Conservation (phyloP, 2,888 invertebrate species). For the Drosophila dives region DNA sequence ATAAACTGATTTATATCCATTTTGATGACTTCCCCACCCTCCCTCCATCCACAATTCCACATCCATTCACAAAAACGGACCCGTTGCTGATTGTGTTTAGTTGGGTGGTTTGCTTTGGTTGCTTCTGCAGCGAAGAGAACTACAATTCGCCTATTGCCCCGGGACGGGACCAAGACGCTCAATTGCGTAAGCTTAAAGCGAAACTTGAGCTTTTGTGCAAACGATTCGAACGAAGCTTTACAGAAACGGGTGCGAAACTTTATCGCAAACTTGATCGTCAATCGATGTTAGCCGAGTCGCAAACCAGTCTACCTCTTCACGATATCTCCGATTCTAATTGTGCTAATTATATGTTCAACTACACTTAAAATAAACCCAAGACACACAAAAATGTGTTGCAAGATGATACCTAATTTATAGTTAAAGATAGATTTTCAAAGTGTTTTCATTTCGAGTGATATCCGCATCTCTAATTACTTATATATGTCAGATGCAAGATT, state of each 20-base stretch:
- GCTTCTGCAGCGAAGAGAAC: constrained; percentile 4
- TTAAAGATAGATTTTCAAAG: neutral
- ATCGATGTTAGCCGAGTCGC: constrained; percentile 14
- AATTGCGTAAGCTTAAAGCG: constrained; percentile 32
- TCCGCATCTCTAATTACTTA: neutral
- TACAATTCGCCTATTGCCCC: constrained; percentile 8
- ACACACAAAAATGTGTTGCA: neutral
- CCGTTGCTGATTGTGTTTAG: neutral
- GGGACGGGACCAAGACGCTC: constrained; percentile 6
- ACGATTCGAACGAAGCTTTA: constrained; percentile 30
- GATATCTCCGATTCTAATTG: constrained; percentile 3
- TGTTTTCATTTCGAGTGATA: neutral
- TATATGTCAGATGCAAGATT: neutral
- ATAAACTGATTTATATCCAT: constrained; percentile 38
- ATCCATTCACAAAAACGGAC: neutral
- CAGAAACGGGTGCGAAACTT: constrained; percentile 13
- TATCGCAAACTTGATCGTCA: constrained; percentile 15
- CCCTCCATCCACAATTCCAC: neutral
- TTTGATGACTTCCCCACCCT: constrained; percentile 1
- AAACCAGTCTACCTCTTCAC: constrained; percentile 6
- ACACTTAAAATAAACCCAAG: neutral
- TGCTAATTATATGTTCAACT: neutral
- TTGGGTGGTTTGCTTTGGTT: constrained; percentile 6
- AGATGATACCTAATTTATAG: neutral
- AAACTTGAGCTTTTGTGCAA: constrained; percentile 25